phyloP scores from a whole-genome alignment of 2,888 invertebrate genomes.

The Drosophila diplacantha region DNA sequence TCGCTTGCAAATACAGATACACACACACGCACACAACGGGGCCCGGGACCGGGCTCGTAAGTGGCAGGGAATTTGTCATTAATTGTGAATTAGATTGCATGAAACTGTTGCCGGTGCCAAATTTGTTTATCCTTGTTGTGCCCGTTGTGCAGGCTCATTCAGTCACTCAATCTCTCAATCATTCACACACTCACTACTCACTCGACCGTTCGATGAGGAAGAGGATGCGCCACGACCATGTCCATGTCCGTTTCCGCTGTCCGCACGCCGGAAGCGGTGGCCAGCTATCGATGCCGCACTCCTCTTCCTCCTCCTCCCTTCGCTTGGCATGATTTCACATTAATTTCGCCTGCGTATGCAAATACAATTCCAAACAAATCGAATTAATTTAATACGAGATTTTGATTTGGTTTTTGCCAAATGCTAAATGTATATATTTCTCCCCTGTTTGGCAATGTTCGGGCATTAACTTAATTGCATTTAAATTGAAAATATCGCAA shows the following conservation, averaged over 20 bases:
- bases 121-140: slow-evolving; percentile 39
- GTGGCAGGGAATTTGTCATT: slow-evolving; percentile 72
- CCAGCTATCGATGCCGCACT: slow-evolving; percentile 15
- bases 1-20: slow-evolving; percentile 46
- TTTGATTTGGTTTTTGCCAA: slow-evolving; percentile 55
- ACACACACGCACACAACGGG: slow-evolving; percentile 22
- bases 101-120: slow-evolving; percentile 55
- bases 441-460: slow-evolving; percentile 11
- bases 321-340: slow-evolving; percentile 63
- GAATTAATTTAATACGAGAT: slow-evolving; percentile 70
- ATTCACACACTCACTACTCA: slow-evolving; percentile 22
- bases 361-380: slow-evolving; percentile 73
- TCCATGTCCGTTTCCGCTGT: slow-evolving; percentile 60
- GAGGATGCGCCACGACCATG: slow-evolving; percentile 50
- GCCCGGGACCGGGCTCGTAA: slow-evolving; percentile 44
- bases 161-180: slow-evolving; percentile 32
- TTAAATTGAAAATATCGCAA: slow-evolving; percentile 57
- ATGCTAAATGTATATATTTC: slow-evolving; percentile 43
- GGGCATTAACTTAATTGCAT: slow-evolving; percentile 62
- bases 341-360: slow-evolving; percentile 75
- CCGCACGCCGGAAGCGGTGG: slow-evolving; percentile 49
- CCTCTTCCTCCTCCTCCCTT: not conserved
- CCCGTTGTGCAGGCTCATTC: slow-evolving; percentile 18
- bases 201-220: slow-evolving; percentile 37
- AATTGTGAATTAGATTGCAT: slow-evolving; percentile 76